Base-by-base conservation (phyloP, 2,797 vertebrate genomes). In the Lemur catta region DNA sequence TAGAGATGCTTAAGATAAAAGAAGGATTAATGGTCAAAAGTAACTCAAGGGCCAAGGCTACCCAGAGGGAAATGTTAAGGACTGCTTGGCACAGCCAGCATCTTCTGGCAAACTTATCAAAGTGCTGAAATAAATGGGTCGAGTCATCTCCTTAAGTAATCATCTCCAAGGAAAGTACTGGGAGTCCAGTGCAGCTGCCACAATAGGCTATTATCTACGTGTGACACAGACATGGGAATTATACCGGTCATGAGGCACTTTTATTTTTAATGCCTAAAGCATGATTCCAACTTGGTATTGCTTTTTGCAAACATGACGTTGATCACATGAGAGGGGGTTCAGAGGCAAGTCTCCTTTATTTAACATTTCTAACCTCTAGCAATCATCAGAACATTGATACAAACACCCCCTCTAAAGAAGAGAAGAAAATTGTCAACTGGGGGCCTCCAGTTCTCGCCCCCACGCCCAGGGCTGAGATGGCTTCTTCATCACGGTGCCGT, bases 51-150 rank as follows among this genome's bases (percentile, higher is more conserved):
- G 94, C 50, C 26, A 80, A 98, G 72, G 81, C 93, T 96, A 78
- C 97, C 97, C 96, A 91, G 67, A 97, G 95, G 93, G 95, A 97
- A 97, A 97, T 88, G 90, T 97, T 96, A 97, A 93, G 82, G 75
- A 96, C 93, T 94, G 95, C 86, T 97, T 97, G 96, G 97, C 97
- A 98, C 94, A 97, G 97, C 81, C 74, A 97, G 80, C 57, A 96
- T 84, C 98, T 98, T 98, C 98, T 98, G 96, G 97, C 96, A 98
- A 98, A 98, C 95, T 98, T 97, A 97, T 98, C 7, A 18, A 97
- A 97, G 92, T 78, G n/a, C 84, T 97, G 92, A 98, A 98, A 97
- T 95, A 94, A 97, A 97, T 97, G 95, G 97, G 97, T 98, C 98
- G 98, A 98, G 98, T 98, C 98, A 97, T 93, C 96, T 97, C 76